Base-by-base conservation (phyloP, 2,113 vertebrate species). In the Pao palembangensis region DNA sequence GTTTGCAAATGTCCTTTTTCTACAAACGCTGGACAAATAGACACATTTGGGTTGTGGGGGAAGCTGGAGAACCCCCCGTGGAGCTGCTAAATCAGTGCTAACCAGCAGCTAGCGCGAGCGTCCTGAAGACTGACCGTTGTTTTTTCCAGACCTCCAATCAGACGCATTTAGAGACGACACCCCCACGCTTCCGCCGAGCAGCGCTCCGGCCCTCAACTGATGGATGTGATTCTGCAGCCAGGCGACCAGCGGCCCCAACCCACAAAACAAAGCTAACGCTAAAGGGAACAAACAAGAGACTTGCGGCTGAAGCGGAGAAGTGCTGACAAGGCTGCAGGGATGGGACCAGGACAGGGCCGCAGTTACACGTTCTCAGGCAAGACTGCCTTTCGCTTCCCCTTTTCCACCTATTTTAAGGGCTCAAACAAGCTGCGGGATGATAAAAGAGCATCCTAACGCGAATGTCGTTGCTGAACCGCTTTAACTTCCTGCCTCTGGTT, bases 101-200 rank as follows among this genome's bases (percentile, higher is more conserved):
- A 17, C 15, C 15, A 47, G 44, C 14, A 16, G 10, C n/a, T 17
- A 1, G 4, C 8, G 15, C 6, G 15, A 16, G 15, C 15, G 43
- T 14, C 16, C 16, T 44, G 43, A 51, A 51, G 50, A 52, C 51
- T 28, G 2, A 34, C 14, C 46, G 50, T 61, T 46, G 69, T 21
- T 43, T 58, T 20, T 5, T 55, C 6, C 70, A 92, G 91, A 90
- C 73, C 85, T 91, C 17, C 87, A 91, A 44, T 76, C 86, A 0
- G 90, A 91, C 48, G 86, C 86, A 10, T 91, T 89, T 41, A 67
- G 81, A 74, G 90, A 92, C 14, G 84, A 91, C 70, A 90, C 90
- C 6, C 89, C 86, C 0, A 90, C 85, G 8, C 87, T 91, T 31
- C 87, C 84, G 43, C 88, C 88, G 3, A 88, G 85, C 69, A 88